Conservation (phyloP, 2,797 vertebrate genomes). For the Phalloptychus januarius region DNA sequence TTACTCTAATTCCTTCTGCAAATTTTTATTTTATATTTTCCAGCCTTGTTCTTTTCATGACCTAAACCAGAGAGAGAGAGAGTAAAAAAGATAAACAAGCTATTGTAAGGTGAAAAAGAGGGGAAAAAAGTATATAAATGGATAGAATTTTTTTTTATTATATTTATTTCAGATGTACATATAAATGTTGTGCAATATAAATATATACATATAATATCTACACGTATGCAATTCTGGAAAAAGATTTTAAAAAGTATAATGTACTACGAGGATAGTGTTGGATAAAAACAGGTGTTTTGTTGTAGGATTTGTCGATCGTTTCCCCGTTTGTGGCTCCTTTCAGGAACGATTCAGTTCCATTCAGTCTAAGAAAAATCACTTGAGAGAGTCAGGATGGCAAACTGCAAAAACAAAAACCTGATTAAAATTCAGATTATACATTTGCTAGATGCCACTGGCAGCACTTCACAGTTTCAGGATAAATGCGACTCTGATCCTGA, state of each 20-base stretch:
- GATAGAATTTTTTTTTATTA: constrained; percentile 66
- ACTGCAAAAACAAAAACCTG: not conserved
- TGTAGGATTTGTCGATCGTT: constrained; percentile 34
- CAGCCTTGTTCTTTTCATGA: constrained; percentile 39
- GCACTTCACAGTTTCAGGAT: not conserved
- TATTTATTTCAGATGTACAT: constrained; percentile 81
- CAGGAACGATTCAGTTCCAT: constrained; percentile 30
- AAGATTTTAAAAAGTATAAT: constrained; percentile 62
- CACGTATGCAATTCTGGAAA: constrained; percentile 77
- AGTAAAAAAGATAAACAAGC: constrained; percentile 61
- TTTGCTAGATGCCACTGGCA: not conserved
- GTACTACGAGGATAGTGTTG: constrained; percentile 57
- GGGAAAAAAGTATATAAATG: constrained; percentile 38
- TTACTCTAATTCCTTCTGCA: constrained; percentile 33
- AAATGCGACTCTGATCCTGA: not conserved
- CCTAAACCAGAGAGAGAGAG: constrained; percentile 24
- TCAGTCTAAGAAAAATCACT: not conserved
- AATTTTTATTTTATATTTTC: constrained; percentile 48
- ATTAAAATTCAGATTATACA: not conserved
- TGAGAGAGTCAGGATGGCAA: constrained; percentile 10
- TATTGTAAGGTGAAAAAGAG: constrained; percentile 42
- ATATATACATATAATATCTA: constrained; percentile 68
- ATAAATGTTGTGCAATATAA: constrained; percentile 81
- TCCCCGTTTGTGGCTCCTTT: constrained; percentile 38
- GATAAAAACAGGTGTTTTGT: constrained; percentile 61